These are phyloP conservation scores for Drosophila anomelani DNA, from an alignment of 2,888 invertebrate species.

Conservation along the genomic window DNA sequence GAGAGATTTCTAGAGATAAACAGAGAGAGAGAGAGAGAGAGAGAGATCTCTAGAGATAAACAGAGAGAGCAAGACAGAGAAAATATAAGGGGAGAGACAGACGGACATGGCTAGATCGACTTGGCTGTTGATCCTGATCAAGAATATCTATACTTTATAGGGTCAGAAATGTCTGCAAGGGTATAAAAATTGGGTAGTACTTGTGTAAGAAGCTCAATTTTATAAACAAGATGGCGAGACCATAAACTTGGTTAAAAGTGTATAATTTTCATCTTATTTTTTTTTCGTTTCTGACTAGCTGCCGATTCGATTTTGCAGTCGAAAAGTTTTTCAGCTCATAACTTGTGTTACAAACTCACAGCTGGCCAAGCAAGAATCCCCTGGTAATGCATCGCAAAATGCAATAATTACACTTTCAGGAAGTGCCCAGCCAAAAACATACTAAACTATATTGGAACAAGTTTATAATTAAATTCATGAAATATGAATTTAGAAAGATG, in stretches of 20 bases:
- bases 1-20: too few relatives aligned
- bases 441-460: background rate
- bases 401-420: slow-evolving; percentile 7
- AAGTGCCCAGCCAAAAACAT: background rate
- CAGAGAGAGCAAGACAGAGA: too few relatives aligned
- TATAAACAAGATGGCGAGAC: slow-evolving; percentile 1
- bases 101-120: too few relatives aligned
- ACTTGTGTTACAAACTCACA: slow-evolving; percentile 9
- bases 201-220: background rate
- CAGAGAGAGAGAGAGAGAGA: too few relatives aligned
- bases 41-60: too few relatives aligned
- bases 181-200: background rate
- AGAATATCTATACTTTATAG: too few relatives aligned
- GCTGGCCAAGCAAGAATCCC: background rate
- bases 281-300: background rate
- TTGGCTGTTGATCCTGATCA: too few relatives aligned
- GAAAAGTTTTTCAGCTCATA: slow-evolving; percentile 6
- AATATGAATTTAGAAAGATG: background rate
- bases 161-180: too few relatives aligned
- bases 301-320: slow-evolving; percentile 2
- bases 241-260: slow-evolving; percentile 1
- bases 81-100: too few relatives aligned
- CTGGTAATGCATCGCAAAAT: slow-evolving; percentile 7
- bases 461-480: slow-evolving; percentile 17
- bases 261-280: too few relatives aligned